phyloP scores from a whole-genome alignment of 2,797 vertebrate genomes.

The Falco biarmicus region DNA sequence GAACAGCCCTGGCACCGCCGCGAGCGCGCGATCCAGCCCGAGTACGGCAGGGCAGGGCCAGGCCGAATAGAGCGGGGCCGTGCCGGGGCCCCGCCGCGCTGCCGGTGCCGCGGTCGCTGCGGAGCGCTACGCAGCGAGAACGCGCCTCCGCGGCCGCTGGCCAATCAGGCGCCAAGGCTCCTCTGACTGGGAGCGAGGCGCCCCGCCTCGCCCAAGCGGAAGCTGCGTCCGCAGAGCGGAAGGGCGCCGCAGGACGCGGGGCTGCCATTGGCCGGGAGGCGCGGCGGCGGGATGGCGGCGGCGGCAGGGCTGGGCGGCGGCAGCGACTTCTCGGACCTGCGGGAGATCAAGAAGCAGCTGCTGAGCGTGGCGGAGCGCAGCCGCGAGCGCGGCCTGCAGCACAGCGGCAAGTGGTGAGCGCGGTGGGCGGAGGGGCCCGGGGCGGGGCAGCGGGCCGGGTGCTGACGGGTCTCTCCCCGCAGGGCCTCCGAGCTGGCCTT shows the following conservation, averaged over 20 bases:
- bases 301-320: constrained; percentile 31
- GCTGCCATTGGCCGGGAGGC: constrained; percentile 15
- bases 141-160: too few relatives aligned
- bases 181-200: too few relatives aligned
- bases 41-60: too few relatives aligned
- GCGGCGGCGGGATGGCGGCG: constrained; percentile 68
- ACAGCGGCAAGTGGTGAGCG: constrained; percentile 94
- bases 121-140: too few relatives aligned
- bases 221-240: too few relatives aligned
- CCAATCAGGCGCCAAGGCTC: too few relatives aligned
- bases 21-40: too few relatives aligned
- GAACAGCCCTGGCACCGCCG: too few relatives aligned
- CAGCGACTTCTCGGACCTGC: constrained; percentile 85
- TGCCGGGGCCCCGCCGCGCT: too few relatives aligned
- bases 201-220: too few relatives aligned
- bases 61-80: too few relatives aligned
- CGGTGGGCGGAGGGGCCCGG: neutral
- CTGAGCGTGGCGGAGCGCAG: constrained; percentile 89
- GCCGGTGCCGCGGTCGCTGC: too few relatives aligned
- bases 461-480: neutral
- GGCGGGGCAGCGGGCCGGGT: rapidly evolving
- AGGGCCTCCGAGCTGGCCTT: constrained; percentile 97
- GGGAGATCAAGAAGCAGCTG: constrained; percentile 93
- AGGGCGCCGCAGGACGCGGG: neutral
- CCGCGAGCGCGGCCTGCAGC: constrained; percentile 91